Evolutionary conservation across 2,113 vertebrate genomes (phyloP), one percentile per base, ranked within the genome.

Genomic region (Zapus hudsonius): DNA sequence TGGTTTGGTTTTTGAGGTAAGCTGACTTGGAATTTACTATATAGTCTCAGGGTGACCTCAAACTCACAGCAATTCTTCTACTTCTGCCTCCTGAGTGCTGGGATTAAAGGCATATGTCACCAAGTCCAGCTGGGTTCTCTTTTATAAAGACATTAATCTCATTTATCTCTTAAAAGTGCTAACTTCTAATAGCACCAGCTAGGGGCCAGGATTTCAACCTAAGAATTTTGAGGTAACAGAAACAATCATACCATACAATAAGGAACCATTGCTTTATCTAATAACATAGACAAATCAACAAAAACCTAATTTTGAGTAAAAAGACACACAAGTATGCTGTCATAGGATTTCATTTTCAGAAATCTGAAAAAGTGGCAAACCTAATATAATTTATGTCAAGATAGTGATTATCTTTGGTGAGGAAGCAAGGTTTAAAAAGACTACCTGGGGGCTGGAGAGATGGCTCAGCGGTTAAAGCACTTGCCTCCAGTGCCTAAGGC

Each of bases 351-450:
- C 33, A 16, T 63, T 36, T 70, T 76, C 38, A 81, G 15, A 84
- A 80, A 40, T 38, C 16, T 38, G 42, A 72, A 57, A 88, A 63
- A 52, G 20, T 17, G 42, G 52, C 17, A 88, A 23, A 27, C 80
- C 25, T 52, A 61, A 80, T 64, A 64, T 52, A 82, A 29, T 88
- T 69, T 74, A 82, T 7, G 57, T 83, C 40, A 67, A 13, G 8
- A 63, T 42, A 81, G 16, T 42, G 59, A 91, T 80, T 85, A 81
- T 20, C 57, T 70, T 79, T 85, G 36, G 31, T 38, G 31, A 89
- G 12, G 17, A 86, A 92, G 38, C 36, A 76, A 9, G 42, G 40
- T 88, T 93, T 88, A n/a, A n/a, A n/a, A n/a, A n/a, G n/a, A n/a
- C n/a, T n/a, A n/a, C n/a, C n/a, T n/a, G n/a, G n/a, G n/a, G n/a